These are phyloP conservation scores for Microcebus ravelobensis DNA, from an alignment of 2,113 vertebrate species.

Conservation along the genomic window DNA sequence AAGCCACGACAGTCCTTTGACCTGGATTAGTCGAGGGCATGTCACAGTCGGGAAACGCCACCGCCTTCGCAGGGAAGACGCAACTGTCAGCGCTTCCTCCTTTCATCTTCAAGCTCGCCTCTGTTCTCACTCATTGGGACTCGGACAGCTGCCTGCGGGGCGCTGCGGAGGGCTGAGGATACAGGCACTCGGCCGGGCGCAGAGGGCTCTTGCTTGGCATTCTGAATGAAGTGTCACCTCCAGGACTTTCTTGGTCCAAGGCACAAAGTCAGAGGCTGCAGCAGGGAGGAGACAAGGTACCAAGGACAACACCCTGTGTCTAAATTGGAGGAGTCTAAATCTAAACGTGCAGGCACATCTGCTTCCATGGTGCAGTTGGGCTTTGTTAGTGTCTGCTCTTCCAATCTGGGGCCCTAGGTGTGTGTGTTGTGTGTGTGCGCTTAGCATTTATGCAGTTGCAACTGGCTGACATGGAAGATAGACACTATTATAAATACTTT, in stretches of 20 bases:
- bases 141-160: background rate
- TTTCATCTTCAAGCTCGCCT: background rate
- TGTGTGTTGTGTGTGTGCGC: background rate
- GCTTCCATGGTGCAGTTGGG: background rate
- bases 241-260: background rate
- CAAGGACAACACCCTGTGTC: constrained; percentile 29
- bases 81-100: background rate
- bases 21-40: background rate
- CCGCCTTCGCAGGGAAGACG: background rate
- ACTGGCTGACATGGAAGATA: background rate
- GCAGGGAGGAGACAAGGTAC: constrained; percentile 53
- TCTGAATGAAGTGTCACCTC: too few relatives aligned
- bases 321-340: constrained; percentile 31
- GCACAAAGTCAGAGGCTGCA: background rate
- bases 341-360: constrained; percentile 6
- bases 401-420: constrained; percentile 63
- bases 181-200: background rate
- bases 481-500: constrained; percentile 26
- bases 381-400: constrained; percentile 66
- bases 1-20: background rate
- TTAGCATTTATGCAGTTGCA: constrained; percentile 56
- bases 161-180: fast-evolving
- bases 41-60: background rate
- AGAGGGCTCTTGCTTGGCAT: background rate
- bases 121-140: background rate